A percentile compares a stretch with the other conserved stretches of the same genome.
Conservation (phyloP, 1,140 invertebrate genomes). For the Drosophila burlai region DNA sequence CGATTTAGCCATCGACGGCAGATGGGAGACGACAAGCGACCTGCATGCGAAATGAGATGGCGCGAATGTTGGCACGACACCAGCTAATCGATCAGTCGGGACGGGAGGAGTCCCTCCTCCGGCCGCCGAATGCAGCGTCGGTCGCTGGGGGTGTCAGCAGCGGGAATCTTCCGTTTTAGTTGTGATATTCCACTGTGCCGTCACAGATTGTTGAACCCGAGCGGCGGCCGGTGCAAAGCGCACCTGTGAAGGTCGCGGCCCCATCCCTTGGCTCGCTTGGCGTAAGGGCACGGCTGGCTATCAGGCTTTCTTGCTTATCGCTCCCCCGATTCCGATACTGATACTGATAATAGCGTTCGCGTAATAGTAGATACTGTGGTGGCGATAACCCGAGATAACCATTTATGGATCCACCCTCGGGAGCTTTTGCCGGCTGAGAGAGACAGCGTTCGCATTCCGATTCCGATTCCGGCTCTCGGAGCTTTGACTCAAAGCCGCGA, state of each 20-base stretch:
- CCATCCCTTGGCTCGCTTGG: neutral
- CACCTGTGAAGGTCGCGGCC: conserved; percentile 30
- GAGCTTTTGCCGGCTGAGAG: conserved; percentile 24
- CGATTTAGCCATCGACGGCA: conserved; percentile 13
- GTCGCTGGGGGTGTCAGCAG: neutral
- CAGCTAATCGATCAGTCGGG: conserved; percentile 12
- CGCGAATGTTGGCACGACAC: conserved; percentile 29
- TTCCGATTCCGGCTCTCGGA: neutral
- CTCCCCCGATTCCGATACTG: neutral
- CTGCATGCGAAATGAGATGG: conserved; percentile 55
- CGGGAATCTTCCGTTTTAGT: neutral
- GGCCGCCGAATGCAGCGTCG: neutral
- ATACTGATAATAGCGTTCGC: conserved; percentile 5
- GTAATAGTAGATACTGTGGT: conserved; percentile 19
- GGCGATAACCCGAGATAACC: conserved; percentile 9
- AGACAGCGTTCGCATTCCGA: neutral
- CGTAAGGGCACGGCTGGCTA: conserved; percentile 8
- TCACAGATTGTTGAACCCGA: conserved; percentile 33
- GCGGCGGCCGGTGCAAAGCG: neutral
- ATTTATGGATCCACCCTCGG: conserved; percentile 23
- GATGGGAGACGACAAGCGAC: conserved; percentile 17
- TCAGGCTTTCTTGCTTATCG: conserved; percentile 24
- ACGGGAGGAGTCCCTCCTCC: conserved; percentile 1
- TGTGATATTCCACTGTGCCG: conserved; percentile 6
- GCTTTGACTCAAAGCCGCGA: conserved; percentile 30